Percentiles rank a stretch among this genome's conserved stretches.
Evolutionary conservation across 1,140 invertebrate species (phyloP).

Genomic region (Geopemphigus sp.): DNA sequence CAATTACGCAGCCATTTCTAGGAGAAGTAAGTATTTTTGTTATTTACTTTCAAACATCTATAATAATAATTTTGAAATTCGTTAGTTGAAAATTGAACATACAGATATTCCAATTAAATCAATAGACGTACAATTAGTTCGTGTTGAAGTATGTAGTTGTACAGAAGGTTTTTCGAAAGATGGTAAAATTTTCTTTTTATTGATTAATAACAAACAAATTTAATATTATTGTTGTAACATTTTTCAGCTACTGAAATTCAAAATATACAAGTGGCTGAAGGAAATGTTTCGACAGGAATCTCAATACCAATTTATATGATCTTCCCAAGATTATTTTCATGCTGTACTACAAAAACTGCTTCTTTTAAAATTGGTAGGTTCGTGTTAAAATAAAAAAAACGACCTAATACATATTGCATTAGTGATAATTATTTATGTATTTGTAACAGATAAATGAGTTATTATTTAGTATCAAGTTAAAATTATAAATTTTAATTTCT

Average conservation of each 20-base stretch:
- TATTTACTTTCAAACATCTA: background rate
- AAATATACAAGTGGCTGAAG: slow-evolving; percentile 95
- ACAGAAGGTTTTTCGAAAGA: slow-evolving; percentile 92
- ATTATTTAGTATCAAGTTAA: no score
- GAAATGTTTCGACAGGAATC: slow-evolving; percentile 78
- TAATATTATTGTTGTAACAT: background rate
- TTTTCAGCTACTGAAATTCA: slow-evolving; percentile 91
- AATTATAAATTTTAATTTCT: no score
- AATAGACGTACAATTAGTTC: slow-evolving; percentile 89
- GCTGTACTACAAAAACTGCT: slow-evolving; percentile 83
- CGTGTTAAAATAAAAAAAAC: no score
- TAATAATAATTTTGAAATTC: background rate
- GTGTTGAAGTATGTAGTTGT: slow-evolving; percentile 94
- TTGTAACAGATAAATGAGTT: no score
- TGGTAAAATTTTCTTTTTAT: slow-evolving; percentile 63
- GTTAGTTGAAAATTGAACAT: slow-evolving; percentile 68
- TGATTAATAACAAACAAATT: background rate
- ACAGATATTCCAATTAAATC: slow-evolving; percentile 83
- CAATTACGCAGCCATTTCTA: slow-evolving; percentile 81
- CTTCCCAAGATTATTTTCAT: slow-evolving; percentile 92
- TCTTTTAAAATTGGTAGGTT: slow-evolving; percentile 94
- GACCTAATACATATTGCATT: no score
- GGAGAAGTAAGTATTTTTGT: slow-evolving; percentile 68
- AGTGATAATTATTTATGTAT: no score
- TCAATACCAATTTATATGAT: slow-evolving; percentile 93